A percentile compares a stretch with the other conserved stretches of the same genome.
phyloP scores from a whole-genome alignment of 1,140 invertebrate species.

The Capitella teleta region DNA sequence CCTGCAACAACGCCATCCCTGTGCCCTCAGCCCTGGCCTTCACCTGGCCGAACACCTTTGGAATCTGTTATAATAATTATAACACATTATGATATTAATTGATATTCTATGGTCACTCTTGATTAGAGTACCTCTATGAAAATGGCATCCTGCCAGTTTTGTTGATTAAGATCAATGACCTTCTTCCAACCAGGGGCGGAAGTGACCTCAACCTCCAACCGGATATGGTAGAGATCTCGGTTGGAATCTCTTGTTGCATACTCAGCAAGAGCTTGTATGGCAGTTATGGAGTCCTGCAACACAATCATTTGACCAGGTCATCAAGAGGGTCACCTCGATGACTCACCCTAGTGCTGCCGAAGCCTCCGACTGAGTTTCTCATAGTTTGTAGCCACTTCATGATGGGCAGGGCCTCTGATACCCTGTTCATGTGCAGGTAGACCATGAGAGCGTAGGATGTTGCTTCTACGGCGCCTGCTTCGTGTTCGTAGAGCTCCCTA shows the following conservation, averaged over 20 bases:
- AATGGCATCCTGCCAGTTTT: slow-evolving; percentile 5
- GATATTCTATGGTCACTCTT: not conserved
- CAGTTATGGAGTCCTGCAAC: not conserved
- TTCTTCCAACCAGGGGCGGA: not conserved
- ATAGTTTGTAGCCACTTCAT: slow-evolving; percentile 9
- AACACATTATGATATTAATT: too few species aligned
- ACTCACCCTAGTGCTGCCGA: slow-evolving; percentile 1
- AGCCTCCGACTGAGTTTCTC: not conserved
- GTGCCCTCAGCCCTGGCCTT: not conserved
- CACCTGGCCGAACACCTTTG: slow-evolving; percentile 1
- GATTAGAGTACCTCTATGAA: too few species aligned
- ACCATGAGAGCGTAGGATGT: slow-evolving; percentile 1
- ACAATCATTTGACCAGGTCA: not conserved
- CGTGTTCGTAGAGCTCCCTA: not conserved
- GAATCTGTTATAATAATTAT: slow-evolving; percentile 1
- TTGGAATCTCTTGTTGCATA: not conserved
- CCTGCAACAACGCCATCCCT: not conserved
- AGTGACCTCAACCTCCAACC: not conserved
- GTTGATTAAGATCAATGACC: not conserved
- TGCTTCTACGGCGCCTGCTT: slow-evolving; percentile 1
- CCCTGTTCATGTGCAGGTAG: not conserved
- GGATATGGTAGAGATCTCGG: slow-evolving; percentile 1
- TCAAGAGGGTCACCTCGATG: not conserved
- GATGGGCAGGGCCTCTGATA: not conserved
- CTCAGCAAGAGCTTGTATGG: slow-evolving; percentile 3